phyloP scores from a whole-genome alignment of 2,888 invertebrate genomes.

The Eupithecia abbreviata region DNA sequence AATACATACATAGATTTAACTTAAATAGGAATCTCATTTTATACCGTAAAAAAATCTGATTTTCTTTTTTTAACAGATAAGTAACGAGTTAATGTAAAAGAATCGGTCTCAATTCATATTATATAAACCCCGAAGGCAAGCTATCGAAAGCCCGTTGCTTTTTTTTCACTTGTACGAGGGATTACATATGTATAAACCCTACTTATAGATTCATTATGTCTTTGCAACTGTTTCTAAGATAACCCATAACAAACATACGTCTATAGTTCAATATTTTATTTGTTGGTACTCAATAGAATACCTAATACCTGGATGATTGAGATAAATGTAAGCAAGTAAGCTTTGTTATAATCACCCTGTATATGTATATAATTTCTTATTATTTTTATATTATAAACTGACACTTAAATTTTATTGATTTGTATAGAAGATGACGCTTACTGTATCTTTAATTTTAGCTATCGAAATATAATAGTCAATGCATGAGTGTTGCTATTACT shows the following conservation, averaged over 20 bases:
- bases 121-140: background rate
- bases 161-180: background rate
- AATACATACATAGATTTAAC: background rate
- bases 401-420: background rate
- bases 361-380: background rate
- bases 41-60: no score
- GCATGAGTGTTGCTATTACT: background rate
- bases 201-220: no score
- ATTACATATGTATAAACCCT: no score
- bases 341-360: background rate
- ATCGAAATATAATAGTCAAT: background rate
- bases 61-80: no score
- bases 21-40: no score
- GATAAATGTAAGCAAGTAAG: background rate
- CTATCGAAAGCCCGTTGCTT: background rate
- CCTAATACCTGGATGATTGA: background rate
- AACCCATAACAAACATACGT: background rate
- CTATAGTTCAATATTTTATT: background rate
- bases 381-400: background rate
- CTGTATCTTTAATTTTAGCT: background rate
- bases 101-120: background rate
- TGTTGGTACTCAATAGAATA: background rate
- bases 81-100: no score
- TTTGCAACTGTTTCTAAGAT: background rate
- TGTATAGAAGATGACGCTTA: background rate